phyloP scores from a whole-genome alignment of 2,888 invertebrate genomes.

The Cataglyphis albicans region DNA sequence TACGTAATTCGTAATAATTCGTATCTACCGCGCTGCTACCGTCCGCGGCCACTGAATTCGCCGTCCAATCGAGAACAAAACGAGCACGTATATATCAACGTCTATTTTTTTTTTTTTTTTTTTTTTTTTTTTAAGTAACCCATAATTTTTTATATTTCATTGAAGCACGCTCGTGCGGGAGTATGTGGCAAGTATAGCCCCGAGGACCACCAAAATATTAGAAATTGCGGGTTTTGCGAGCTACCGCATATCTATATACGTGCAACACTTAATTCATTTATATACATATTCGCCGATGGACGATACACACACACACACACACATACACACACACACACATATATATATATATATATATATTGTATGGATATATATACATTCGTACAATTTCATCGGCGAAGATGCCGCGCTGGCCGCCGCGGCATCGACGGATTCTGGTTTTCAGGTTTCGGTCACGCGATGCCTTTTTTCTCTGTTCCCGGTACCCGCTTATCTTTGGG shows the following conservation, averaged over 20 bases:
- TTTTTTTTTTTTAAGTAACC: slow-evolving; percentile 3
- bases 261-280: slow-evolving; percentile 27
- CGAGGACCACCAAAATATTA: slow-evolving; percentile 27
- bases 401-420: slow-evolving; percentile 13
- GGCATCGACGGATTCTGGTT: slow-evolving; percentile 79
- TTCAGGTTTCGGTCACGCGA: slow-evolving; percentile 85
- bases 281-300: background rate
- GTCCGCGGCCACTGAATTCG: slow-evolving; percentile 33
- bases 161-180: slow-evolving; percentile 17
- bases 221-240: slow-evolving; percentile 45
- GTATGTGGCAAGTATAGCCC: background rate
- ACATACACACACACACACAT: background rate
- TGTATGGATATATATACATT: background rate
- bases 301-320: background rate
- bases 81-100: background rate
- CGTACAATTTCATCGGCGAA: slow-evolving; percentile 62
- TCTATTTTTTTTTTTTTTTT: background rate
- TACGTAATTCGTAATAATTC: slow-evolving; percentile 40
- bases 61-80: slow-evolving; percentile 33
- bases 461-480: slow-evolving; percentile 85
- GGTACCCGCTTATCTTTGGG: slow-evolving; percentile 85
- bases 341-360: background rate
- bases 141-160: slow-evolving; percentile 49
- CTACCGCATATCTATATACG: slow-evolving; percentile 5
- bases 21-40: slow-evolving; percentile 44